Percentiles rank a stretch among this genome's conserved stretches.
phyloP scores from a whole-genome alignment of 2,888 invertebrate species.

The Lithophane ornitopus region DNA sequence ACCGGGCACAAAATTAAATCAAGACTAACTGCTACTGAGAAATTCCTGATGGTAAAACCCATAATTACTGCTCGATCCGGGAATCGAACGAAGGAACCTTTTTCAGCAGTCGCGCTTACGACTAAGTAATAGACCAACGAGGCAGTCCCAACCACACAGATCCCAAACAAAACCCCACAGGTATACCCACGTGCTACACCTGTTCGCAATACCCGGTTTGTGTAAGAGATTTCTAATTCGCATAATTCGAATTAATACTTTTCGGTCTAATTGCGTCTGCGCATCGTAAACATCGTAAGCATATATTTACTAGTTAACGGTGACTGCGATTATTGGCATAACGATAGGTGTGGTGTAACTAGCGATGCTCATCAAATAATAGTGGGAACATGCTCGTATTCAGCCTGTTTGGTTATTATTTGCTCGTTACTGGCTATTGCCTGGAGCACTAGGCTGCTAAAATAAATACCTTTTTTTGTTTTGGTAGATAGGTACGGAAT shows the following conservation, averaged over 20 bases:
- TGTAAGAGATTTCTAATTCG: conserved; percentile 62
- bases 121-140: neutral
- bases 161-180: too few relatives aligned
- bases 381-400: conserved; percentile 45
- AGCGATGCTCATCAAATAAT: conserved; percentile 63
- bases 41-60: neutral
- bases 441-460: conserved; percentile 61
- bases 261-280: conserved; percentile 68
- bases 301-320: conserved; percentile 65
- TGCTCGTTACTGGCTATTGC: conserved; percentile 67
- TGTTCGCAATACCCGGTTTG: conserved; percentile 66
- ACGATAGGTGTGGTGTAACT: conserved; percentile 55
- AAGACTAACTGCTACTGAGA: too few relatives aligned
- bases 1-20: neutral
- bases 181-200: conserved; percentile 7
- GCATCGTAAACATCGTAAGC: conserved; percentile 57
- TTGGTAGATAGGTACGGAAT: neutral
- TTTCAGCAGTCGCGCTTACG: neutral
- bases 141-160: neutral
- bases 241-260: conserved; percentile 69
- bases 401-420: conserved; percentile 69
- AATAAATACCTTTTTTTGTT: conserved; percentile 9
- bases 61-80: neutral
- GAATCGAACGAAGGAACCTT: neutral
- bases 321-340: conserved; percentile 63